A percentile compares a stretch with the other conserved stretches of the same genome.
Conservation (phyloP, 2,888 invertebrate genomes). For the Pandemis heparana region DNA sequence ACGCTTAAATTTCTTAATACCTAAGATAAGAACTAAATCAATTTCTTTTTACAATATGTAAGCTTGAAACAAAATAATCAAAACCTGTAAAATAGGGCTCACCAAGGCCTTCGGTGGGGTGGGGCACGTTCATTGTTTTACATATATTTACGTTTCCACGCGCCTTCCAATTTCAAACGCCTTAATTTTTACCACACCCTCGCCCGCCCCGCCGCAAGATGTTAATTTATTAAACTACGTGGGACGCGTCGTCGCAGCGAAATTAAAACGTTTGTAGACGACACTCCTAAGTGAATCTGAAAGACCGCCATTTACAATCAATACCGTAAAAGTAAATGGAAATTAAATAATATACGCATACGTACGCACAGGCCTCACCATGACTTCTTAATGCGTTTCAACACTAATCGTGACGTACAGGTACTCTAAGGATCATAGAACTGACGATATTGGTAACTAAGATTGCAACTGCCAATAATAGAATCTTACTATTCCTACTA, state of each 20-base stretch:
- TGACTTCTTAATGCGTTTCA: too few relatives aligned
- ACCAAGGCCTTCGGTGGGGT: background rate
- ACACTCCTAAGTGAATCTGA: conserved; percentile 21
- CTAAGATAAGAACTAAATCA: background rate
- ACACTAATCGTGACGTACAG: too few relatives aligned
- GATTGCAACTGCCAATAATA: conserved; percentile 16
- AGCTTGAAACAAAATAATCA: conserved; percentile 7
- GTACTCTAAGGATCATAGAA: too few relatives aligned
- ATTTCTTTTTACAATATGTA: background rate
- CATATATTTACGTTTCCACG: conserved; percentile 58
- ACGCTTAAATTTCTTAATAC: background rate
- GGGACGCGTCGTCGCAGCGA: conserved; percentile 43
- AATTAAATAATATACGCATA: background rate
- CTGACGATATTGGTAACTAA: background rate
- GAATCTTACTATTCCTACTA: too few relatives aligned
- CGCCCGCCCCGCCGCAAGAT: conserved; percentile 50
- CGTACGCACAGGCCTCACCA: too few relatives aligned
- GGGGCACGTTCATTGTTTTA: conserved; percentile 47
- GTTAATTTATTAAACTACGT: conserved; percentile 51
- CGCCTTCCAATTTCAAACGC: conserved; percentile 57
- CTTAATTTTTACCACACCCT: conserved; percentile 49
- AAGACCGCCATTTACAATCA: conserved; percentile 13
- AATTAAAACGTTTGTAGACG: conserved; percentile 43
- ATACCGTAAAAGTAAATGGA: background rate
- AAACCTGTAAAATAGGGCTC: conserved; percentile 7